phyloP scores from a whole-genome alignment of 2,888 invertebrate species.

The Drosophila merina region DNA sequence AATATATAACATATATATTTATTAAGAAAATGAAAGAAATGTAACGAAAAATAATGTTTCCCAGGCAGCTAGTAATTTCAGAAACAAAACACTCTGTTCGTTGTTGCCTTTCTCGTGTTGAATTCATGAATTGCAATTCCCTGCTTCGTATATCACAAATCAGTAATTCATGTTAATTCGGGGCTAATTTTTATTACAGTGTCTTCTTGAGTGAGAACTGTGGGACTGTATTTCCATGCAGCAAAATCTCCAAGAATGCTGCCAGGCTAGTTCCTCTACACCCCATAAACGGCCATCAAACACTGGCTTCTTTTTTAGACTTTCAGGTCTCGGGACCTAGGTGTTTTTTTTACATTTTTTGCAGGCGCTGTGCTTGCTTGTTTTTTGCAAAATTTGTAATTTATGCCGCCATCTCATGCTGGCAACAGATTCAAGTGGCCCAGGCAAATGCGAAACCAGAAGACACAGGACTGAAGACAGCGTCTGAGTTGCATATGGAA shows the following conservation, averaged over 20 bases:
- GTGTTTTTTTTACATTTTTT: constrained; percentile 32
- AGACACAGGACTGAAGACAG: constrained; percentile 3
- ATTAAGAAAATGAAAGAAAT: background rate
- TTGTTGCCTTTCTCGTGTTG: background rate
- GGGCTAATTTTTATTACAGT: constrained; percentile 7
- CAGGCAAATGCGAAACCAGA: constrained; percentile 58
- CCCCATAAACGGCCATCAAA: constrained; percentile 61
- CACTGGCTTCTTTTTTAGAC: constrained; percentile 53
- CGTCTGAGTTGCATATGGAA: constrained; percentile 59
- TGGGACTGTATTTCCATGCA: constrained; percentile 49
- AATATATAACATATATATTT: too few relatives aligned
- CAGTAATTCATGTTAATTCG: background rate
- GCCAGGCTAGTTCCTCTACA: constrained; percentile 58
- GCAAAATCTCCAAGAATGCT: constrained; percentile 65
- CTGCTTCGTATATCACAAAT: background rate
- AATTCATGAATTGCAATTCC: background rate
- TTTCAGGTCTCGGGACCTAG: constrained; percentile 39
- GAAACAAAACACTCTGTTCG: background rate
- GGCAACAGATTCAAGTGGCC: constrained; percentile 59
- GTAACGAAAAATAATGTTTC: background rate
- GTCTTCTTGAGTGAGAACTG: constrained; percentile 23
- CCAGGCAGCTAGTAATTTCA: background rate
- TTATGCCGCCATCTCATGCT: constrained; percentile 66
- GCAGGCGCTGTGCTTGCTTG: constrained; percentile 27
- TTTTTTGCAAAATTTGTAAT: constrained; percentile 65